Conservation (phyloP, 2,113 vertebrate genomes). For the Ginglymostoma cirratum region DNA sequence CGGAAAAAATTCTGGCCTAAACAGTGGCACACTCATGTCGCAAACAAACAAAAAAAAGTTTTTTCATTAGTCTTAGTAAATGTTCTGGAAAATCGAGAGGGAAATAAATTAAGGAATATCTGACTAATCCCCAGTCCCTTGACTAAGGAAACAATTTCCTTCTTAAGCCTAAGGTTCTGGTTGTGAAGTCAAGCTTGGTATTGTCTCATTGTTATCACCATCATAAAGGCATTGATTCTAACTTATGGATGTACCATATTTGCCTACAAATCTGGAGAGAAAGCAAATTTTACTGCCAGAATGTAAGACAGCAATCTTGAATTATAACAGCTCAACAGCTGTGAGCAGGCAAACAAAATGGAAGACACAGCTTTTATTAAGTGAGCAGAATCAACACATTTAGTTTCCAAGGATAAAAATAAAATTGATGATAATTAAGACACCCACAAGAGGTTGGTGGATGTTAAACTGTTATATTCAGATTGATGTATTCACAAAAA, state of each 20-base stretch:
- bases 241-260: neutral
- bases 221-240: neutral
- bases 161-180: neutral
- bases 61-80: neutral
- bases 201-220: too few relatives aligned
- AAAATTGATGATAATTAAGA: constrained; percentile 31
- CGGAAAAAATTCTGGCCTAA: too few relatives aligned
- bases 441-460: neutral
- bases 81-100: neutral
- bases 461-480: neutral
- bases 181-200: neutral
- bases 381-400: constrained; percentile 27
- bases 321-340: neutral
- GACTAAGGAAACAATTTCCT: too few relatives aligned
- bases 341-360: neutral
- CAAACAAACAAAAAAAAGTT: too few relatives aligned
- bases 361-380: constrained; percentile 16
- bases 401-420: constrained; percentile 32
- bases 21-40: too few relatives aligned
- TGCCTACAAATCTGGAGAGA: neutral
- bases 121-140: neutral
- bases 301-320: neutral
- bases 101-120: neutral
- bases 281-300: neutral
- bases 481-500: constrained; percentile 33